Evolutionary conservation across 2,888 invertebrate species (phyloP).

Genomic region (Augiades crinisus): DNA sequence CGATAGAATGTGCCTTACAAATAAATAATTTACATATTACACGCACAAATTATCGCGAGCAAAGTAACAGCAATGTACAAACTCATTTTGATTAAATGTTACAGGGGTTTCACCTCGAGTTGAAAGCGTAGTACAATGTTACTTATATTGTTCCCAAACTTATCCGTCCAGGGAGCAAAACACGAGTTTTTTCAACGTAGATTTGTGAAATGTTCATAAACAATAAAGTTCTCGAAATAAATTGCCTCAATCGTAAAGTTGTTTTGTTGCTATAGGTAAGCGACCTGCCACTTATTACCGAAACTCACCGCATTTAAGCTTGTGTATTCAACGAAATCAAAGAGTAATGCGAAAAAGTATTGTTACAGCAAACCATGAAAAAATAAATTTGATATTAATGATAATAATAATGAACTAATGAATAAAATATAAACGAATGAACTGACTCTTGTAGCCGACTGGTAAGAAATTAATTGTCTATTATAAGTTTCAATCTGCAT

Average conservation of each 20-base stretch:
- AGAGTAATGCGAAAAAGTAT: no score
- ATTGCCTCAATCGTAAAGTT: constrained; percentile 14
- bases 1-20: no score
- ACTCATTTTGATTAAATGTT: background rate
- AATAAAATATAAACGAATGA: no score
- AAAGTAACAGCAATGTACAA: background rate
- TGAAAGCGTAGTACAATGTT: background rate
- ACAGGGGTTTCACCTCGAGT: background rate
- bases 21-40: no score
- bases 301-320: background rate
- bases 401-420: no score
- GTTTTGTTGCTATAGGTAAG: constrained; percentile 1
- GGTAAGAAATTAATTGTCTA: no score
- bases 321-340: background rate
- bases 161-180: background rate
- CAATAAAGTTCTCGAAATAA: constrained; percentile 11
- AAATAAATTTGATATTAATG: no score
- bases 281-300: background rate
- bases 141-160: background rate
- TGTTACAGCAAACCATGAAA: no score
- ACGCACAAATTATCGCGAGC: no score
- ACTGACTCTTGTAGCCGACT: no score
- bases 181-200: background rate
- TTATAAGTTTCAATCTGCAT: no score
- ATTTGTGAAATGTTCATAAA: background rate